These are phyloP conservation scores for Danionella dracula DNA, from an alignment of 2,797 vertebrate genomes.

Conservation along the genomic window DNA sequence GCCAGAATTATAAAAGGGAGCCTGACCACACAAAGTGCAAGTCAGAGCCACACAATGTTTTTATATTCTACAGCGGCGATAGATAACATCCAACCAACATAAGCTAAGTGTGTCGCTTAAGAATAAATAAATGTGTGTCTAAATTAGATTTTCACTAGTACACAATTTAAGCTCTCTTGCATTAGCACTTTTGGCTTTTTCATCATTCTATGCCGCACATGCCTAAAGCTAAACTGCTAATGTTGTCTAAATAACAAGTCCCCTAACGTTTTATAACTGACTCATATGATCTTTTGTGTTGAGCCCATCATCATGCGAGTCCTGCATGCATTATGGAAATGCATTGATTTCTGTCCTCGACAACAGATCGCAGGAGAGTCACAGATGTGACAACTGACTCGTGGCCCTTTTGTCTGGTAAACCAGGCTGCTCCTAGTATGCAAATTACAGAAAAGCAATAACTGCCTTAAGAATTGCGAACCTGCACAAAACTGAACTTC, in stretches of 20 bases:
- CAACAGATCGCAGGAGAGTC: conserved; percentile 26
- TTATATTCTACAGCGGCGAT: not conserved
- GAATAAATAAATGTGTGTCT: not conserved
- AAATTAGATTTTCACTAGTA: not conserved
- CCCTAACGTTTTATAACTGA: no score
- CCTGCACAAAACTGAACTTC: no score
- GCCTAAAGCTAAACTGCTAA: conserved; percentile 26
- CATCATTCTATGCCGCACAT: not conserved
- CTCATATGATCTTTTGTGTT: conserved; percentile 28
- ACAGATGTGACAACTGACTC: conserved; percentile 16
- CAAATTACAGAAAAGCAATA: conserved; percentile 16
- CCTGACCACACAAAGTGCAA: conserved; percentile 11
- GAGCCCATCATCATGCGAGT: conserved; percentile 27
- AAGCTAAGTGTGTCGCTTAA: not conserved
- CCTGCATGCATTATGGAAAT: conserved; percentile 36
- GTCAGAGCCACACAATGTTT: not conserved
- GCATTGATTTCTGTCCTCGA: conserved; percentile 10
- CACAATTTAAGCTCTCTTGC: conserved; percentile 7
- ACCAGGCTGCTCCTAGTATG: not conserved
- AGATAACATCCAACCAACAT: not conserved
- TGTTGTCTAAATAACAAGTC: no score
- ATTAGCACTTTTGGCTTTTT: conserved; percentile 6
- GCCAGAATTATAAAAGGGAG: conserved; percentile 28
- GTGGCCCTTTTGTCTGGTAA: not conserved
- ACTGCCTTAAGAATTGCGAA: no score